Percentiles rank a stretch among this genome's conserved stretches.
Evolutionary conservation across 1,140 invertebrate genomes (phyloP).

Genomic region (Idris sp.): DNA sequence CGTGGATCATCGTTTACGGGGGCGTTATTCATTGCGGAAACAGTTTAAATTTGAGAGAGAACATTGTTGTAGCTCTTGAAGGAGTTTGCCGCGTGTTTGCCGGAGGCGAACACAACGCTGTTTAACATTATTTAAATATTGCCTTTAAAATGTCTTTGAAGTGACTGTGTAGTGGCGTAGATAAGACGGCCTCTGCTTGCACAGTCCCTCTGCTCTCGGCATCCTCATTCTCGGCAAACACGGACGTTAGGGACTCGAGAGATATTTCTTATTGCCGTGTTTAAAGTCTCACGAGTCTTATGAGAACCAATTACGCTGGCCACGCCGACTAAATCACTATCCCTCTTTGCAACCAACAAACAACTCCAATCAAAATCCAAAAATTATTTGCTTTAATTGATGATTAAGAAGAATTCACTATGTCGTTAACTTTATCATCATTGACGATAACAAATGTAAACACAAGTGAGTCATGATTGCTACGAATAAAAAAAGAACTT

Average conservation of each 20-base stretch:
- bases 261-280: constrained; percentile 62
- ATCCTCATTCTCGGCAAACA: constrained; percentile 58
- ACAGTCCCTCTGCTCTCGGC: constrained; percentile 53
- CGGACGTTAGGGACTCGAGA: constrained; percentile 53
- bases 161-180: constrained; percentile 56
- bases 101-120: constrained; percentile 52
- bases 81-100: constrained; percentile 58
- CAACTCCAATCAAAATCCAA: too few relatives aligned
- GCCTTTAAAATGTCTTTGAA: constrained; percentile 62
- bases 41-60: constrained; percentile 43
- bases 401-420: constrained; percentile 7
- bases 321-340: constrained; percentile 26
- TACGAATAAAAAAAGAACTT: too few relatives aligned
- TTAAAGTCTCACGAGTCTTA: constrained; percentile 59
- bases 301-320: constrained; percentile 43
- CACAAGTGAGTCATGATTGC: constrained; percentile 44
- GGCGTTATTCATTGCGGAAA: constrained; percentile 41
- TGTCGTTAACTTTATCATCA: constrained; percentile 42
- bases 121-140: constrained; percentile 70
- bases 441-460: too few relatives aligned
- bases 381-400: constrained; percentile 41
- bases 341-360: constrained; percentile 1
- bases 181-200: constrained; percentile 63
- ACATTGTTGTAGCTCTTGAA: constrained; percentile 49
- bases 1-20: constrained; percentile 15